Evolutionary conservation across 2,113 vertebrate species (phyloP), one percentile per base, ranked within the genome.

Genomic region (Numenius arquata): DNA sequence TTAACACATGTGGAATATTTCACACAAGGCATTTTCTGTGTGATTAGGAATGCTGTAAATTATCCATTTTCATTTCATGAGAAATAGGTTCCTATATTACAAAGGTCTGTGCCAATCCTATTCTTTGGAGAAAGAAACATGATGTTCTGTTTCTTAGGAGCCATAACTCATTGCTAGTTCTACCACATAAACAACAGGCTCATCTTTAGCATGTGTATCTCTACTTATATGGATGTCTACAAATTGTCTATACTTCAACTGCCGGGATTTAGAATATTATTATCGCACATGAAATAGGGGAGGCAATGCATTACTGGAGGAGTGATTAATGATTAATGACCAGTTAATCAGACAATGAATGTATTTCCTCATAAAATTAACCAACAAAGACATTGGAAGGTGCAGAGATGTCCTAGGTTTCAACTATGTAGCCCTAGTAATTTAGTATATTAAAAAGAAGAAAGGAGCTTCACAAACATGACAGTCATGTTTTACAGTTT

Each of bases 11-110:
- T 0, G 1, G 30, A 25, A 13, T 73, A 86, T 89, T 94, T 95
- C 66, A 89, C 66, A 61, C 20, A 68, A 47, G 52, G 8, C 34
- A 88, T 92, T 97, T 96, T 94, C 61, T 75, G 21, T 85, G 77
- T 89, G 70, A 94, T 95, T 97, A 95, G 80, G 70, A 85, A 90
- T 78, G 70, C 23, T 91, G 61, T 84, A 91, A 96, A 89, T 96
- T 95, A 93, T 68, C 81, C 58, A 59, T 95, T 96, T 95, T 90
- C 76, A 66, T 92, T 85, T 89, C 22, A 50, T 79, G 62, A 91
- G 77, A 75, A 89, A 87, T 70, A 92, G 79, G 11, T 75, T 93
- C 56, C 43, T 68, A 29, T 41, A 82, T 65, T 82, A 92, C 58
- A 94, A 92, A 92, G 53, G 65, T 84, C 77, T 93, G 62, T 87